Conservation (phyloP, 2,113 vertebrate species). For the Bos indicus region DNA sequence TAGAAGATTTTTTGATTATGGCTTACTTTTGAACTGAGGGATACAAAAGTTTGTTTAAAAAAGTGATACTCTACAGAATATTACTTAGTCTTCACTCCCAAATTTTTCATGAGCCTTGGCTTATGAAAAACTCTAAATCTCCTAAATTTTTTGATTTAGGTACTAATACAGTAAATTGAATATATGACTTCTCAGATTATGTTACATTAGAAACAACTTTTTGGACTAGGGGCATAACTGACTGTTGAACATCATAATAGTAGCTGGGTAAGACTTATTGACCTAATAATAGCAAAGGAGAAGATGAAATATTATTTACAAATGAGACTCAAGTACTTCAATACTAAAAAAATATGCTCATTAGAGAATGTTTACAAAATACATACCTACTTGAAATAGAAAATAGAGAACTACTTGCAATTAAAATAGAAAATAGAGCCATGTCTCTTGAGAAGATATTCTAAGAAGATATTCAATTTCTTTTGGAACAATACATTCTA, state of each 20-base stretch:
- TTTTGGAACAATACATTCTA: background rate
- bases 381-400: background rate
- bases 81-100: background rate
- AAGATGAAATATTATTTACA: background rate
- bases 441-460: background rate
- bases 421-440: background rate
- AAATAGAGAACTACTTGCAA: background rate
- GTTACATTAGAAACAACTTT: background rate
- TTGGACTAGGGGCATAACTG: background rate
- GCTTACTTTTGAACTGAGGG: background rate
- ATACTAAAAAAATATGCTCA: background rate
- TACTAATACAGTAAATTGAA: background rate
- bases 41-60: background rate
- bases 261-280: background rate
- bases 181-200: background rate
- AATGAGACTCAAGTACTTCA: background rate
- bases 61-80: background rate
- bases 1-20: background rate
- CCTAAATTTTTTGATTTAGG: background rate
- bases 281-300: background rate
- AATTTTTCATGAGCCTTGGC: background rate
- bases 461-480: background rate
- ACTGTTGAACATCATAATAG: background rate
- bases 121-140: background rate
- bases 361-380: background rate